Percentiles rank a stretch among this genome's conserved stretches.
phyloP scores from a whole-genome alignment of 1,140 invertebrate species.

The Lasaia peninsularis region DNA sequence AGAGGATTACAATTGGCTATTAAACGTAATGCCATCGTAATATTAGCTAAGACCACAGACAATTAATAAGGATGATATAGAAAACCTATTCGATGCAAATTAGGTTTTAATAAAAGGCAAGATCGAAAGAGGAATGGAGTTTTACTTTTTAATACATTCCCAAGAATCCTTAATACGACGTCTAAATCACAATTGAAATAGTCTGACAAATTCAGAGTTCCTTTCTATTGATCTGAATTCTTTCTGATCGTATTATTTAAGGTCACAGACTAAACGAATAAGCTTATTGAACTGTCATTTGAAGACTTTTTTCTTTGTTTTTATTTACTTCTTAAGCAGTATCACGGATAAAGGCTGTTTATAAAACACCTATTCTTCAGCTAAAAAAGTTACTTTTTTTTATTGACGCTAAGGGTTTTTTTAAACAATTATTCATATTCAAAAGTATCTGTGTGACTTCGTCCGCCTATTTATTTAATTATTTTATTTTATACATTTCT shows the following conservation, averaged over 20 bases:
- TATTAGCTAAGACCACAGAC: not conserved
- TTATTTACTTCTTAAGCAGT: too few species aligned
- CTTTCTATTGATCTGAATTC: too few species aligned
- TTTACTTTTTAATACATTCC: slow-evolving; percentile 61
- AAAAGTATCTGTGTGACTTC: too few species aligned
- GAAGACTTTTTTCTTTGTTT: too few species aligned
- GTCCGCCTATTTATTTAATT: too few species aligned
- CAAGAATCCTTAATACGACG: slow-evolving; percentile 47
- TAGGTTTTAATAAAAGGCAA: not conserved
- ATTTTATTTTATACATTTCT: too few species aligned
- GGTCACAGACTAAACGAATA: not conserved
- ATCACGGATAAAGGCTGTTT: too few species aligned
- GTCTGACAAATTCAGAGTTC: slow-evolving; percentile 52
- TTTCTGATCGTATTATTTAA: slow-evolving; percentile 23
- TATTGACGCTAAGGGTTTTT: too few species aligned
- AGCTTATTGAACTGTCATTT: too few species aligned
- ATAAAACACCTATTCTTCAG: too few species aligned
- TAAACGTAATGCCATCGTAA: not conserved
- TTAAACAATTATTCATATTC: too few species aligned
- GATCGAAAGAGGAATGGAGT: slow-evolving; percentile 30
- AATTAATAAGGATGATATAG: slow-evolving; percentile 1
- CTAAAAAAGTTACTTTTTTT: too few species aligned
- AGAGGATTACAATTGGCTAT: slow-evolving; percentile 2
- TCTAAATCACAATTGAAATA: slow-evolving; percentile 52
- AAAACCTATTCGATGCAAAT: slow-evolving; percentile 1